Conservation (phyloP, 2,797 vertebrate genomes). For the Steatocranus sp. region DNA sequence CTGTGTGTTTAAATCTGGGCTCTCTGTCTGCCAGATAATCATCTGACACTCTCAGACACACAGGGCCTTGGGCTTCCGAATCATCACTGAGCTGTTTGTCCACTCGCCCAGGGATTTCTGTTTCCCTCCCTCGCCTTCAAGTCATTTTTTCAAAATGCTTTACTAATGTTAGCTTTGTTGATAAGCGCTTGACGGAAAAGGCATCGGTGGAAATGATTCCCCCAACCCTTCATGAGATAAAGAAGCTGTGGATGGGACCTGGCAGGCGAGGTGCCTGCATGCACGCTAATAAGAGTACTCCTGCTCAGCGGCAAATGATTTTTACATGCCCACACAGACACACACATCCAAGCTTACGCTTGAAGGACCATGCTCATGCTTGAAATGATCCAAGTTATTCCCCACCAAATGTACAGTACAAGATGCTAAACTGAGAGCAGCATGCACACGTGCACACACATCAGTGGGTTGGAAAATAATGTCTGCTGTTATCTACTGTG, state of each 20-base stretch:
- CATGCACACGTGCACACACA: slow-evolving; percentile 11
- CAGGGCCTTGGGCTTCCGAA: slow-evolving; percentile 19
- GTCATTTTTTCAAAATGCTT: slow-evolving; percentile 48
- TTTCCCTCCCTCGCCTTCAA: slow-evolving; percentile 27
- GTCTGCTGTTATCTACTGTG: slow-evolving; percentile 48
- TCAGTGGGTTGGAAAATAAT: slow-evolving; percentile 44
- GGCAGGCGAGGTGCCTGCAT: slow-evolving; percentile 35
- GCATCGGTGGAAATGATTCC: slow-evolving; percentile 53
- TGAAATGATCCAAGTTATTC: slow-evolving; percentile 13
- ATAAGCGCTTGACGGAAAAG: slow-evolving; percentile 65
- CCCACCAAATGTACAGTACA: neutral
- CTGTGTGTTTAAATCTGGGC: slow-evolving; percentile 39
- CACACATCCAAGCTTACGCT: neutral
- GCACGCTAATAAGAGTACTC: slow-evolving; percentile 53
- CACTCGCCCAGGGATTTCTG: slow-evolving; percentile 29
- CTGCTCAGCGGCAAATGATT: slow-evolving; percentile 16
- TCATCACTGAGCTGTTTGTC: slow-evolving; percentile 22
- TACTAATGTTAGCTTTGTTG: slow-evolving; percentile 70
- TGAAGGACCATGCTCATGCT: slow-evolving; percentile 6
- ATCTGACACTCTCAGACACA: slow-evolving; percentile 52
- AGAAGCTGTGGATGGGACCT: slow-evolving; percentile 54
- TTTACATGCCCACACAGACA: slow-evolving; percentile 6
- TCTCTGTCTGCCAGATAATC: slow-evolving; percentile 61
- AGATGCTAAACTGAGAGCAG: slow-evolving; percentile 36
- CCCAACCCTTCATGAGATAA: slow-evolving; percentile 42